These are phyloP conservation scores for Sebastolobus alascanus DNA, from an alignment of 2,797 vertebrate genomes.

Conservation along the genomic window DNA sequence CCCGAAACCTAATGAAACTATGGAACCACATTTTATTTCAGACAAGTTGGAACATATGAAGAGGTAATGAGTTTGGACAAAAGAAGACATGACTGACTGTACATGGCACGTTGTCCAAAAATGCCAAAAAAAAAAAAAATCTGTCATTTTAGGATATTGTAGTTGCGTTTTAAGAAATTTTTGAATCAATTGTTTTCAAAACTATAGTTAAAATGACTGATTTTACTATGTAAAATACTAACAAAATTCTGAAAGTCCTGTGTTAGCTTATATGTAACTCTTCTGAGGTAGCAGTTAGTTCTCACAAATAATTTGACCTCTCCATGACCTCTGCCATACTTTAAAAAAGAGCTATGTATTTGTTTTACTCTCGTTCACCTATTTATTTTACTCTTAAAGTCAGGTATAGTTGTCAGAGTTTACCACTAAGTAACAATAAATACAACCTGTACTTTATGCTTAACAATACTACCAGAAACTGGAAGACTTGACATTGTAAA, in stretches of 20 bases:
- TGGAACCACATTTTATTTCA: constrained; percentile 29
- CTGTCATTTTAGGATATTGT: not conserved
- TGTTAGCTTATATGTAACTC: not conserved
- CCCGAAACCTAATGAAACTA: not conserved
- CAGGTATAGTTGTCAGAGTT: not conserved
- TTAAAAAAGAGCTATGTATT: not conserved
- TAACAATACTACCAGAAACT: not conserved
- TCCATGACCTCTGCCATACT: not conserved
- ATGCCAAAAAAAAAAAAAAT: too few relatives aligned
- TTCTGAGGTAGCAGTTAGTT: constrained; percentile 19
- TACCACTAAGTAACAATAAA: not conserved
- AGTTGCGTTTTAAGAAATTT: not conserved
- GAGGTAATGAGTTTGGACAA: not conserved
- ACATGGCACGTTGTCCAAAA: not conserved
- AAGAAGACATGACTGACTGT: not conserved
- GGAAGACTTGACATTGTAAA: not conserved
- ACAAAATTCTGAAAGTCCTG: not conserved
- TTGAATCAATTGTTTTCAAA: not conserved
- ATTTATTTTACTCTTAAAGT: not conserved
- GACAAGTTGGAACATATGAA: constrained; percentile 6
- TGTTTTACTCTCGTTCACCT: not conserved
- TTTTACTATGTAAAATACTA: not conserved
- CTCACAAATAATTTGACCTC: not conserved
- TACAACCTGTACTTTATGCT: not conserved
- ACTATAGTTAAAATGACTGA: not conserved